Percentiles rank a stretch among this genome's conserved stretches.
phyloP scores from a whole-genome alignment of 2,113 vertebrate genomes.

The Tupaia tana region DNA sequence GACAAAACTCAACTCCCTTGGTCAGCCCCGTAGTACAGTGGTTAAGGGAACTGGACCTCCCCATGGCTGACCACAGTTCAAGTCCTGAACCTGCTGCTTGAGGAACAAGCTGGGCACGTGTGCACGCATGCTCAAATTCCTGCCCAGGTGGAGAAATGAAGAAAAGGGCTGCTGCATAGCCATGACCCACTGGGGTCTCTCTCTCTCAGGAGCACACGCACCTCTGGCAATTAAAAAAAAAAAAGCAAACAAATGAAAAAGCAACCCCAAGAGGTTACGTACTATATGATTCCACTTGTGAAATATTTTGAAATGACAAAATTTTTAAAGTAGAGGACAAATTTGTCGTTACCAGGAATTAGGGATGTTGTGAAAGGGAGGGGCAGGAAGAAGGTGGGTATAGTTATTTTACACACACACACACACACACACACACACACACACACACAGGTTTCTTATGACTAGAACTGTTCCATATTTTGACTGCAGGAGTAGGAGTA shows the following conservation, averaged over 20 bases:
- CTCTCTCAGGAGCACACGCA: no score
- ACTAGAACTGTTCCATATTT: not conserved
- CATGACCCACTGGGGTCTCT: no score
- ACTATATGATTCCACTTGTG: not conserved
- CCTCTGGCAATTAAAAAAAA: no score
- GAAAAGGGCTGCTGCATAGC: no score
- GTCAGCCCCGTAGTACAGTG: no score
- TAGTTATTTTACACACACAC: not conserved
- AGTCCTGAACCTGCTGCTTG: no score
- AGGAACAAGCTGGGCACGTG: no score
- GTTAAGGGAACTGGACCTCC: no score
- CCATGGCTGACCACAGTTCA: no score
- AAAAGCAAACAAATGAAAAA: not conserved
- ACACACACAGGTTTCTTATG: not conserved
- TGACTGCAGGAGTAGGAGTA: not conserved
- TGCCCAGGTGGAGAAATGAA: no score
- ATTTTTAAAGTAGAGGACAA: not conserved
- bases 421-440: not conserved
- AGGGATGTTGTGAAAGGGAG: not conserved
- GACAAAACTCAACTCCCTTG: not conserved
- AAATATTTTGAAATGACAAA: constrained; percentile 35
- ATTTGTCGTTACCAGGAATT: not conserved
- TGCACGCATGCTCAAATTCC: no score
- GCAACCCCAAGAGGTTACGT: not conserved
- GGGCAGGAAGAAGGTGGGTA: not conserved